Evolutionary conservation across 2,113 vertebrate species (phyloP).

Genomic region (Turdus rufiventris): DNA sequence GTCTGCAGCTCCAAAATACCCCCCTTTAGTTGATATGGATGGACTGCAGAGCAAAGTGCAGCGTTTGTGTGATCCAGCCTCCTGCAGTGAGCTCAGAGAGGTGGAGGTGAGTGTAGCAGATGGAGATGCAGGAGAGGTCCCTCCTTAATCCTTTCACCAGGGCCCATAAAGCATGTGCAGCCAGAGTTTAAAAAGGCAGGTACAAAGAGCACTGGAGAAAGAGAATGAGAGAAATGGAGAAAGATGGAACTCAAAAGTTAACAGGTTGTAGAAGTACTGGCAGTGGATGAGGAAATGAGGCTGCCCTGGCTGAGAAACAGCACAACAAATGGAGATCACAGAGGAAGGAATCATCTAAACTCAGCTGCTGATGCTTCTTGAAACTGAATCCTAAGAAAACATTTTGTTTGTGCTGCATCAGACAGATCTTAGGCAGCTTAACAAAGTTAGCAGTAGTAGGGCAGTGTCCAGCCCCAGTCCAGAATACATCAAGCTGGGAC

Average conservation of each 20-base stretch:
- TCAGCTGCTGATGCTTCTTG: background rate
- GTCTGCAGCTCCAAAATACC: background rate
- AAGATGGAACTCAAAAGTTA: background rate
- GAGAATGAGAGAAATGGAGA: background rate
- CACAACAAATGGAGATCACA: background rate
- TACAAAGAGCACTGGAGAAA: background rate
- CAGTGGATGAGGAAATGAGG: background rate
- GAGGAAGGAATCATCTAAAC: background rate
- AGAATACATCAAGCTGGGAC: background rate
- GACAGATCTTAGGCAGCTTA: background rate
- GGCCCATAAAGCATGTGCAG: background rate
- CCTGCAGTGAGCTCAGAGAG: background rate
- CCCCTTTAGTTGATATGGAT: background rate
- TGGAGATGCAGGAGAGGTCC: background rate
- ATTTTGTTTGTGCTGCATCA: background rate
- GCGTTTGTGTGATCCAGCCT: background rate
- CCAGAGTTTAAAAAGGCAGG: background rate
- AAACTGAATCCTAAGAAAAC: slow-evolving; percentile 7
- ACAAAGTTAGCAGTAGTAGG: background rate
- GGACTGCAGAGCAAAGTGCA: background rate
- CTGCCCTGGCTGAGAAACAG: background rate
- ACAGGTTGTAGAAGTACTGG: background rate
- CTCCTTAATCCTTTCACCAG: background rate
- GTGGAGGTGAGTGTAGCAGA: background rate
- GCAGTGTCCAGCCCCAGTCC: background rate